Evolutionary conservation across 2,113 vertebrate species (phyloP).

Genomic region (Tetrax tetrax): DNA sequence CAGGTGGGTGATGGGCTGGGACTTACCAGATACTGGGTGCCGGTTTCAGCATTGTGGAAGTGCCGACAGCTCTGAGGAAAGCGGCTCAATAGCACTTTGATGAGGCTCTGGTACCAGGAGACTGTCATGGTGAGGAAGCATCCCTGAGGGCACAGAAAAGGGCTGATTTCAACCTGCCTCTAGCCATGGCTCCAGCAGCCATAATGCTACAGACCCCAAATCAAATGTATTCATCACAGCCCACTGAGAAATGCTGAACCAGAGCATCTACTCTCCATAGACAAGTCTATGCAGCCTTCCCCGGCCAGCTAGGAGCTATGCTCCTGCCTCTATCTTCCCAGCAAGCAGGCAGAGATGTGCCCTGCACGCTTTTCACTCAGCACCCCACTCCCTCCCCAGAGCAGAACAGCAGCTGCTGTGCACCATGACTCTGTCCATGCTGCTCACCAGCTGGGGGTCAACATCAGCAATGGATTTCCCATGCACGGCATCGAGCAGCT

Average conservation of each 20-base stretch:
- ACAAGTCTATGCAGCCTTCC: background rate
- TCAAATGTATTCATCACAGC: background rate
- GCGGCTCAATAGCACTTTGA: slow-evolving; percentile 91
- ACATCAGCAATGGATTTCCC: slow-evolving; percentile 92
- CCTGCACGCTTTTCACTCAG: background rate
- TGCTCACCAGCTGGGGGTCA: slow-evolving; percentile 92
- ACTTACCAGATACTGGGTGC: slow-evolving; percentile 95
- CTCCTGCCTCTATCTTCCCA: background rate
- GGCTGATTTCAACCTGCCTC: background rate
- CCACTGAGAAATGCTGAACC: background rate
- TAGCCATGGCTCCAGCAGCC: background rate
- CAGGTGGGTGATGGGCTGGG: background rate
- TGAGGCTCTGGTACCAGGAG: slow-evolving; percentile 97
- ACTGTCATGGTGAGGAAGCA: slow-evolving; percentile 96
- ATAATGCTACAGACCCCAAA: background rate
- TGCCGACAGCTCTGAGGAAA: slow-evolving; percentile 98
- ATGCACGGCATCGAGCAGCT: slow-evolving; percentile 91
- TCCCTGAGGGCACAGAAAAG: slow-evolving; percentile 74
- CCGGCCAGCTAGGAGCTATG: background rate
- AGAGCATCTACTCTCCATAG: background rate
- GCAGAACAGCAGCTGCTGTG: background rate
- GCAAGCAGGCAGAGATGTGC: background rate
- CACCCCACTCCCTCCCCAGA: background rate
- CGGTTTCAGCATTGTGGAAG: slow-evolving; percentile 87
- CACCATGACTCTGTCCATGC: background rate